phyloP scores from a whole-genome alignment of 2,888 invertebrate species.

The Carterocephalus palaemon region DNA sequence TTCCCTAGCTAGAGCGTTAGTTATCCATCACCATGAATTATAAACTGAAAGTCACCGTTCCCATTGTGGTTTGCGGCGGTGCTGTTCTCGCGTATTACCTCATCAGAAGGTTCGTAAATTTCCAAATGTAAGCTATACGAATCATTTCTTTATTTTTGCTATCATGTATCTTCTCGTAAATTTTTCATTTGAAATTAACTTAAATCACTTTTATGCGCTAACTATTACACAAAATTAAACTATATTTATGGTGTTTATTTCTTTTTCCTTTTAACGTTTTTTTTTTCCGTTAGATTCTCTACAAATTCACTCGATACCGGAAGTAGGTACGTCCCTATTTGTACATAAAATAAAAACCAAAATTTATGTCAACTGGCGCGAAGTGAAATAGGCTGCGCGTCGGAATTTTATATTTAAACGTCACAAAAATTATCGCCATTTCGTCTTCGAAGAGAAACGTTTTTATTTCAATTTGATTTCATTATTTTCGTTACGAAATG shows the following conservation, averaged over 20 bases:
- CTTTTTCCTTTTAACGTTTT: slow-evolving; percentile 10
- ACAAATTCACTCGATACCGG: slow-evolving; percentile 42
- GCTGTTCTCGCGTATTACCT: slow-evolving; percentile 76
- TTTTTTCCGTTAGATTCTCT: slow-evolving; percentile 18
- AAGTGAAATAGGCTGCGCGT: slow-evolving; percentile 15
- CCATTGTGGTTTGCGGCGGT: slow-evolving; percentile 74
- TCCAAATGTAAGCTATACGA: slow-evolving; percentile 25
- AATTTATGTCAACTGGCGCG: slow-evolving; percentile 12
- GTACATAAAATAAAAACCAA: slow-evolving; percentile 25
- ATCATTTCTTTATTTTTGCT: too few relatives aligned
- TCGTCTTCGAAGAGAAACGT: slow-evolving; percentile 19
- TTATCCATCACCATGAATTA: slow-evolving; percentile 63
- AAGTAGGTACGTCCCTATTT: slow-evolving; percentile 57
- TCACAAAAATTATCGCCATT: slow-evolving; percentile 22
- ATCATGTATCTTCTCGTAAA: too few relatives aligned
- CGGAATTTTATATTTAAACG: slow-evolving; percentile 28
- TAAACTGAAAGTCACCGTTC: slow-evolving; percentile 73
- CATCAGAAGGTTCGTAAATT: slow-evolving; percentile 74
- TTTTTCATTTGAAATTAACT: too few relatives aligned
- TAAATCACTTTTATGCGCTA: slow-evolving; percentile 4
- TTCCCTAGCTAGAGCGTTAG: slow-evolving; percentile 37
- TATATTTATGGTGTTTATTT: too few relatives aligned
- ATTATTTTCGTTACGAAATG: slow-evolving; percentile 41
- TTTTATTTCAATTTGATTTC: slow-evolving; percentile 27
- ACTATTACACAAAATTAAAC: too few relatives aligned